Conservation (phyloP, 2,797 vertebrate genomes). For the Balearica regulorum region DNA sequence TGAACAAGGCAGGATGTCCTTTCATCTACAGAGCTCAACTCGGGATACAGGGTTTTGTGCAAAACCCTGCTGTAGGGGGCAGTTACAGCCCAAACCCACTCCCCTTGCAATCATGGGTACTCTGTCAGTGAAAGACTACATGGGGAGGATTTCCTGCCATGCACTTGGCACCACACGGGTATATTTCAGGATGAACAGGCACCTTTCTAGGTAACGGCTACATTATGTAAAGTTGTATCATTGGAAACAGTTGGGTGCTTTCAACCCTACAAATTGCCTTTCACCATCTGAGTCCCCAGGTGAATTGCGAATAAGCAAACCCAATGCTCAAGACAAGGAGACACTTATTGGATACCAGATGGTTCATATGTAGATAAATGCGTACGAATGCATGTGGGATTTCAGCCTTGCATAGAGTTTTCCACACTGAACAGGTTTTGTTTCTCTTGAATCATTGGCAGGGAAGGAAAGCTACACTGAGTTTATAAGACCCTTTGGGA, state of each 20-base stretch:
- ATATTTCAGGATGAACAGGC: neutral
- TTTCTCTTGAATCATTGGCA: neutral
- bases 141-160: fast-evolving
- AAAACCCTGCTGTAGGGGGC: neutral
- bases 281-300: neutral
- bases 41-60: neutral
- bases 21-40: neutral
- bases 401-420: neutral
- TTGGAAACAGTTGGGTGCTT: neutral
- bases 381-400: neutral
- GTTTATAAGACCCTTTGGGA: neutral
- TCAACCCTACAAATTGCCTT: neutral
- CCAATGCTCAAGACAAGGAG: neutral
- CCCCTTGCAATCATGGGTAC: fast-evolving
- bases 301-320: neutral
- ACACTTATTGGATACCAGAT: neutral
- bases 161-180: neutral
- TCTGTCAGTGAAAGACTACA: neutral
- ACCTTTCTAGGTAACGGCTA: neutral
- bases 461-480: neutral
- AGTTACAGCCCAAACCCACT: neutral
- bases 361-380: neutral
- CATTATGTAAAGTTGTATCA: neutral
- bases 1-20: neutral
- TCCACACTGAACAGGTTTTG: neutral